A percentile compares a stretch with the other conserved stretches of the same genome.
phyloP scores from a whole-genome alignment of 2,888 invertebrate species.

The Morinoia aosen region DNA sequence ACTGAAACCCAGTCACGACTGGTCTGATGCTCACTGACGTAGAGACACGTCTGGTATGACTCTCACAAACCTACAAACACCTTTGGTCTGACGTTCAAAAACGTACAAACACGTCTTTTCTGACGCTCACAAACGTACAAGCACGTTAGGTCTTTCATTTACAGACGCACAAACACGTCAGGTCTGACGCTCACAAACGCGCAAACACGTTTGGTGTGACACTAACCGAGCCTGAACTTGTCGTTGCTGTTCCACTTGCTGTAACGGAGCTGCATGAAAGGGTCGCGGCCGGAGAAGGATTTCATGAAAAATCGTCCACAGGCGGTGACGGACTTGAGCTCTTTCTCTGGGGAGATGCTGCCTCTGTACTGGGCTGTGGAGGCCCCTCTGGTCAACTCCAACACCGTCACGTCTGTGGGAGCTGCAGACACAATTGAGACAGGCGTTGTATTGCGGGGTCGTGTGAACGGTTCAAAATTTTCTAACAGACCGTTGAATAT shows the following conservation, averaged over 20 bases:
- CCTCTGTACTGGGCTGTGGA: neutral
- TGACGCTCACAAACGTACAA: neutral
- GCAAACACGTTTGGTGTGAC: neutral
- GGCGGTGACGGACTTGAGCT: neutral
- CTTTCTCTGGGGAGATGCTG: neutral
- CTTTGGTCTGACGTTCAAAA: neutral
- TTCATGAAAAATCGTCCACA: neutral
- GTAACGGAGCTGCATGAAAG: slow-evolving; percentile 20
- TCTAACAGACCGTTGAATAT: neutral
- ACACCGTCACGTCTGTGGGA: neutral
- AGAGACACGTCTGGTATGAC: too few relatives aligned
- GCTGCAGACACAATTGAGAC: neutral
- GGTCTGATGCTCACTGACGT: too few relatives aligned
- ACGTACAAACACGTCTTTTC: neutral
- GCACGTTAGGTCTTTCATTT: neutral
- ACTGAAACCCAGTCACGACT: too few relatives aligned
- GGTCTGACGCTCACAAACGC: neutral
- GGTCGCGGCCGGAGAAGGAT: slow-evolving; percentile 21
- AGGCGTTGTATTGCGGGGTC: neutral
- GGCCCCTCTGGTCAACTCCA: neutral
- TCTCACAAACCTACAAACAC: too few relatives aligned
- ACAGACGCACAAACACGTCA: neutral
- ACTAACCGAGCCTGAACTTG: slow-evolving; percentile 38
- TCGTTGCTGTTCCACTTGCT: neutral
- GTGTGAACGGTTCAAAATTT: neutral